phyloP scores from a whole-genome alignment of 2,113 vertebrate genomes.

The Megatriorchis doriae region DNA sequence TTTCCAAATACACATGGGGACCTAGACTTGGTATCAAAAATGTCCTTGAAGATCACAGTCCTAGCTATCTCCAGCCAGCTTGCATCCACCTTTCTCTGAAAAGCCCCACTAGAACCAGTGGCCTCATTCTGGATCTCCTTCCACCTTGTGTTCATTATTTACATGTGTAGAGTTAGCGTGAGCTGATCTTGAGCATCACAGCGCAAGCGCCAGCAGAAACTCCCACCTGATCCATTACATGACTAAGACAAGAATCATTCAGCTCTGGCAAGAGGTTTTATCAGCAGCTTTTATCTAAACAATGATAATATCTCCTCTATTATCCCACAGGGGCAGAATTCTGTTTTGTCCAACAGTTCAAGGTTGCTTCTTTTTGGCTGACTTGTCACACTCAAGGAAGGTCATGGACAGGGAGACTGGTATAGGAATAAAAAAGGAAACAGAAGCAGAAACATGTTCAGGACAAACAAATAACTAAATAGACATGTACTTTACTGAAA shows the following conservation, averaged over 20 bases:
- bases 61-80: background rate
- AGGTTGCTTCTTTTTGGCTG: background rate
- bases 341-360: background rate
- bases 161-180: background rate
- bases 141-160: background rate
- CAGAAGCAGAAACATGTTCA: background rate
- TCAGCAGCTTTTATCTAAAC: constrained; percentile 7
- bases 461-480: background rate
- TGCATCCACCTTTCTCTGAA: background rate
- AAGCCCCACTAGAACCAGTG: background rate
- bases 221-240: background rate
- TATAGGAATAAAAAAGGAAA: background rate
- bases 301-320: background rate
- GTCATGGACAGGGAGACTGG: background rate
- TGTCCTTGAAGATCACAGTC: background rate
- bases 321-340: background rate
- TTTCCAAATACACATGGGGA: background rate
- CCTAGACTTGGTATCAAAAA: background rate
- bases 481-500: background rate
- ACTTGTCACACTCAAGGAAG: background rate
- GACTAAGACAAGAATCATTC: background rate
- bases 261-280: background rate
- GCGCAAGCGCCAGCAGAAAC: accelerated
- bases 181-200: background rate
- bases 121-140: background rate